A percentile compares a stretch with the other conserved stretches of the same genome.
Conservation (phyloP, 1,140 invertebrate species). For the Zaprionus kolodkinae region DNA sequence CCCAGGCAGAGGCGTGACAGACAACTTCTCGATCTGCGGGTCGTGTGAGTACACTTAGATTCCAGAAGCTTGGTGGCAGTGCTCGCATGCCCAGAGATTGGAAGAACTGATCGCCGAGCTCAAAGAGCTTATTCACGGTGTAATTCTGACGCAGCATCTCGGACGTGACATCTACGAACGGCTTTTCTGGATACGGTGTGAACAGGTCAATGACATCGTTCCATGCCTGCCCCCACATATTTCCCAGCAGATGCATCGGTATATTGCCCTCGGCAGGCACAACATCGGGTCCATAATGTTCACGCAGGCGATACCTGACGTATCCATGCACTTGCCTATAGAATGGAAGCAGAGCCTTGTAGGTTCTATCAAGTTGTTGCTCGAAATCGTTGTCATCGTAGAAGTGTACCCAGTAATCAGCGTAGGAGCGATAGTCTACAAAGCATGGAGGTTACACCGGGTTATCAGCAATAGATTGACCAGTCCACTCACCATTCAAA, state of each 20-base stretch:
- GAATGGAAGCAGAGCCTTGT: conserved; percentile 86
- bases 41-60: conserved; percentile 90
- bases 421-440: conserved; percentile 73
- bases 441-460: conserved; percentile 2
- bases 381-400: conserved; percentile 86
- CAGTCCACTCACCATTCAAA: conserved; percentile 89
- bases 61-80: conserved; percentile 93
- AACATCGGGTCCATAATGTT: conserved; percentile 84
- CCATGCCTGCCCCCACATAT: conserved; percentile 94
- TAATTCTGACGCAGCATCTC: conserved; percentile 82
- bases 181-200: conserved; percentile 88
- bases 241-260: conserved; percentile 84
- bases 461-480: conserved; percentile 25
- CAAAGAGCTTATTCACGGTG: conserved; percentile 83
- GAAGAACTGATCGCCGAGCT: conserved; percentile 93
- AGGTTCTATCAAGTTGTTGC: conserved; percentile 84
- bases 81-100: conserved; percentile 91
- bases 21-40: conserved; percentile 87
- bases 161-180: conserved; percentile 87
- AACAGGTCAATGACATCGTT: conserved; percentile 88
- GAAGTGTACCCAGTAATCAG: conserved; percentile 85
- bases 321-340: conserved; percentile 88
- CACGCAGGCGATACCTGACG: conserved; percentile 86
- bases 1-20: conserved; percentile 92
- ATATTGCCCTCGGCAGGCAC: conserved; percentile 76